phyloP scores from a whole-genome alignment of 2,113 vertebrate genomes.

The Hiodon tergisus region DNA sequence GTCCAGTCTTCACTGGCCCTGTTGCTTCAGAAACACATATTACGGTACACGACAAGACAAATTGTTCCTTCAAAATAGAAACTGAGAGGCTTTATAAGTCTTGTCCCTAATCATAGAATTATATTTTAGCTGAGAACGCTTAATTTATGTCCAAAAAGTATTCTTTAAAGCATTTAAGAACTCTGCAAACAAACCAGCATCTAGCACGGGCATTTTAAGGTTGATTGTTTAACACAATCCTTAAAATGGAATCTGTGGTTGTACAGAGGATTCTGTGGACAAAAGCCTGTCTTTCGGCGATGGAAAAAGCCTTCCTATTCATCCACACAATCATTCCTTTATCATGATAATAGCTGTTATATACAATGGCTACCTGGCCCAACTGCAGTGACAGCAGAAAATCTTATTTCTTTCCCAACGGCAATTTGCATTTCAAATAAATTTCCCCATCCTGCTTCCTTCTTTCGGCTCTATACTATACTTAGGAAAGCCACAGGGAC shows the following conservation, averaged over 20 bases:
- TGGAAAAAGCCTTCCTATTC: not conserved
- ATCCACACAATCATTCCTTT: not conserved
- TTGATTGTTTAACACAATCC: not conserved
- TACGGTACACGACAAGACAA: not conserved
- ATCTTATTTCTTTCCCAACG: not conserved
- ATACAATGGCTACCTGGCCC: not conserved
- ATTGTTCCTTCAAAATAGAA: too few species aligned
- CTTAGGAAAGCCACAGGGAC: not conserved
- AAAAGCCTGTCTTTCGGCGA: not conserved
- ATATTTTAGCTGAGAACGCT: too few species aligned
- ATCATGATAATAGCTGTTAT: not conserved
- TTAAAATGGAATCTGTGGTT: not conserved
- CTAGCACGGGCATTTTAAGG: not conserved
- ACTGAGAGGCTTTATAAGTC: too few species aligned
- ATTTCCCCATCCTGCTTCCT: too few species aligned
- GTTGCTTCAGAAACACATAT: not conserved
- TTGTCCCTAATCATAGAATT: too few species aligned
- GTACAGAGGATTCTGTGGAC: not conserved
- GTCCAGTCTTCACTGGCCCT: not conserved
- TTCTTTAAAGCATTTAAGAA: too few species aligned
- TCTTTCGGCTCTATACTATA: not conserved
- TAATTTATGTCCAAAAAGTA: too few species aligned
- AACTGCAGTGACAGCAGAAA: not conserved
- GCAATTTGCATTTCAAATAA: conserved; percentile 8
- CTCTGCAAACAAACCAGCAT: too few species aligned